Conservation (phyloP, 2,797 vertebrate species). For the Phoebastria nigripes region DNA sequence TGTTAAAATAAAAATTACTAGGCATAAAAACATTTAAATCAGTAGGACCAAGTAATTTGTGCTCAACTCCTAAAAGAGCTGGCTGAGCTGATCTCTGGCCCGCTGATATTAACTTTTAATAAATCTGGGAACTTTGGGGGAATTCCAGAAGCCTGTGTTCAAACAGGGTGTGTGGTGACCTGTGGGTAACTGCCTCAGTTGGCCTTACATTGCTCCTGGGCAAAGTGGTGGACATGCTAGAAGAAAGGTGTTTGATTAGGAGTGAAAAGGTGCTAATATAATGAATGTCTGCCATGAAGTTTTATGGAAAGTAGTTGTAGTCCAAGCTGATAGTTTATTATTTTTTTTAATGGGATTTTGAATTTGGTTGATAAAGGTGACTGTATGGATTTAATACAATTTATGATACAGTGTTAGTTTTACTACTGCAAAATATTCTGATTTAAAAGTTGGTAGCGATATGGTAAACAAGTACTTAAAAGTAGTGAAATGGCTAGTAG, state of each 20-base stretch:
- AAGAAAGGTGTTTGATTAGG: not conserved
- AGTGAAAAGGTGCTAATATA: not conserved
- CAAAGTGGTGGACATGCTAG: not conserved
- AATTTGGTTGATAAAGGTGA: not conserved
- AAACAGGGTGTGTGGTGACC: not conserved
- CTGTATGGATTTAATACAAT: not conserved
- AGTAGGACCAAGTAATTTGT: not conserved
- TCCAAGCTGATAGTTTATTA: not conserved
- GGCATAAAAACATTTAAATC: conserved; percentile 57
- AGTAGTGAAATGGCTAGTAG: not conserved
- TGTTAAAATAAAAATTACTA: conserved; percentile 45
- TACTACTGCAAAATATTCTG: not conserved
- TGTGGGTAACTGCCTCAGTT: not conserved
- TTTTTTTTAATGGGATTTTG: not conserved
- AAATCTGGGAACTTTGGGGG: conserved; percentile 28
- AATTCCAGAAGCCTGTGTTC: conserved; percentile 15
- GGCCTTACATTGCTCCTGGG: not conserved
- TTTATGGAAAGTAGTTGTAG: conserved; percentile 24
- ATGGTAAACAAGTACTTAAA: not conserved
- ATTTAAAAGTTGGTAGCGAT: not conserved
- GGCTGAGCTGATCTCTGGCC: conserved; percentile 47
- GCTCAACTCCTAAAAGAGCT: conserved; percentile 25
- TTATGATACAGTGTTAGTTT: not conserved
- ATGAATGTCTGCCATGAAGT: not conserved
- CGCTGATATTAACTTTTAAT: conserved; percentile 29